phyloP scores from a whole-genome alignment of 2,888 invertebrate genomes.

The Monopis laevigella region DNA sequence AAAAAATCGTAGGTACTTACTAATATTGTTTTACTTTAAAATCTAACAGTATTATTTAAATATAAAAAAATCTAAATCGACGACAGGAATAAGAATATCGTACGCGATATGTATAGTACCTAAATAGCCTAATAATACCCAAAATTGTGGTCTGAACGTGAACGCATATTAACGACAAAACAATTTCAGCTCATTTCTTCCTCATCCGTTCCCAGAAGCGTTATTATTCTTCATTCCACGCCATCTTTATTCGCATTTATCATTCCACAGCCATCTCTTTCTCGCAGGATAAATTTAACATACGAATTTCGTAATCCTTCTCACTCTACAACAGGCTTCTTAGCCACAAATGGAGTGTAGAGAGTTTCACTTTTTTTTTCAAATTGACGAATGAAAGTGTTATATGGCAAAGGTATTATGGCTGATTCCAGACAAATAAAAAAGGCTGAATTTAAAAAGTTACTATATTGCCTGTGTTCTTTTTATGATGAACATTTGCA shows the following conservation, averaged over 20 bases:
- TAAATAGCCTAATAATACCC: too few relatives aligned
- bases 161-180: constrained; percentile 26
- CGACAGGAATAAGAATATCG: too few relatives aligned
- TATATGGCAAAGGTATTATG: constrained; percentile 25
- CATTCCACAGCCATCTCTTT: constrained; percentile 21
- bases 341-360: constrained; percentile 28
- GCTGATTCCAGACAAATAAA: constrained; percentile 16
- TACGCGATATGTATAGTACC: too few relatives aligned
- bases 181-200: constrained; percentile 24
- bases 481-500: constrained; percentile 1
- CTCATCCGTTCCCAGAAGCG: constrained; percentile 25
- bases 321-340: constrained; percentile 20
- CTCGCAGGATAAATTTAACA: constrained; percentile 16
- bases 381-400: constrained; percentile 29
- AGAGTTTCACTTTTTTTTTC: constrained; percentile 31
- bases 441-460: constrained; percentile 4
- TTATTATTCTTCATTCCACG: constrained; percentile 17
- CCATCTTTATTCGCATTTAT: constrained; percentile 14
- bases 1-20: too few relatives aligned
- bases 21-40: too few relatives aligned
- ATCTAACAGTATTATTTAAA: too few relatives aligned
- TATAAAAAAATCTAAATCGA: too few relatives aligned
- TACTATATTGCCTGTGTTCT: too few relatives aligned
- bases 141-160: neutral
- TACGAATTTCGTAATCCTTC: constrained; percentile 13